Conservation (phyloP, 2,113 vertebrate species). For the Siniperca chuatsi region DNA sequence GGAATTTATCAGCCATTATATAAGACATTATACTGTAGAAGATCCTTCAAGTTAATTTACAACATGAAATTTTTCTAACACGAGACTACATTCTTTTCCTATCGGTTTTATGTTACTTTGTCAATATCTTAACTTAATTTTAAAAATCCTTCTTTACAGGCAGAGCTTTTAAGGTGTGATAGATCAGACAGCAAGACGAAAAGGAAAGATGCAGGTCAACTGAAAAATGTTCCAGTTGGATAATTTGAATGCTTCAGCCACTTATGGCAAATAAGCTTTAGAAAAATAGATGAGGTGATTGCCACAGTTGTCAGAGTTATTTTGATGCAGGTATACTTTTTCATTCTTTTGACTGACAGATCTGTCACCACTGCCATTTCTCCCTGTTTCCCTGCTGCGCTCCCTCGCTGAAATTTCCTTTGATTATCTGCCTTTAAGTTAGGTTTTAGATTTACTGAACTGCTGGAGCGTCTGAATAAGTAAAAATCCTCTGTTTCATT, state of each 20-base stretch:
- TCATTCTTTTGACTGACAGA: slow-evolving; percentile 66
- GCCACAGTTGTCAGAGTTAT: slow-evolving; percentile 62
- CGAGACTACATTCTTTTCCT: background rate
- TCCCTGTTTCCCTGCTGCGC: slow-evolving; percentile 59
- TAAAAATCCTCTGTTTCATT: slow-evolving; percentile 21
- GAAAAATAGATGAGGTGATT: slow-evolving; percentile 24
- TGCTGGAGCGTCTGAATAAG: slow-evolving; percentile 26
- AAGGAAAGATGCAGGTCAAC: slow-evolving; percentile 26
- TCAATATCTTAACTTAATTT: slow-evolving; percentile 8
- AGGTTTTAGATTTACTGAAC: slow-evolving; percentile 43
- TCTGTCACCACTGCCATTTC: slow-evolving; percentile 67
- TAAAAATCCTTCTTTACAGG: background rate
- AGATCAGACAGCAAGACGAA: slow-evolving; percentile 7
- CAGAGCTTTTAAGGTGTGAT: background rate
- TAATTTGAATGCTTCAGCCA: slow-evolving; percentile 48
- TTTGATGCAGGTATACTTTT: slow-evolving; percentile 56
- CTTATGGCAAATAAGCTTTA: slow-evolving; percentile 40
- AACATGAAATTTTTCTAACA: background rate
- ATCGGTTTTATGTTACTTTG: background rate
- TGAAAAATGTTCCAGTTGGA: slow-evolving; percentile 18
- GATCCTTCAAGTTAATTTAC: background rate
- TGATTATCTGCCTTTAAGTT: slow-evolving; percentile 68
- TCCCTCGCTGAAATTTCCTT: slow-evolving; percentile 63
- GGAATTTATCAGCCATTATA: background rate
- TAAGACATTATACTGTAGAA: background rate